phyloP scores from a whole-genome alignment of 1,140 invertebrate species.

The Galleria mellonella region DNA sequence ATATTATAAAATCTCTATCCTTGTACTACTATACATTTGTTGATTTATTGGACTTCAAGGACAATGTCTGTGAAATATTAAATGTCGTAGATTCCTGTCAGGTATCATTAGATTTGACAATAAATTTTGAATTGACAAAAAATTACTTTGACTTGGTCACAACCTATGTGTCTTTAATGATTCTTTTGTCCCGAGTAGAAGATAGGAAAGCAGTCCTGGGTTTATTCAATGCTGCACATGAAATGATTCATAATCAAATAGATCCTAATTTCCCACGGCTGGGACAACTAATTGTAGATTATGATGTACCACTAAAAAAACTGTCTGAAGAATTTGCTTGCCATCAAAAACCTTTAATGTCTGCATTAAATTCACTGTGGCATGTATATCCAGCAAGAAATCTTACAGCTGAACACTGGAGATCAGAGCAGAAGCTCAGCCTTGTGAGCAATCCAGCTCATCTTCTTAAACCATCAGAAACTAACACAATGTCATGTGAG shows the following conservation, averaged over 20 bases:
- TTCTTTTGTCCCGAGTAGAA: slow-evolving; percentile 96
- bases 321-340: slow-evolving; percentile 97
- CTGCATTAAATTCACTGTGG: slow-evolving; percentile 91
- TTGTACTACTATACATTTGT: slow-evolving; percentile 99
- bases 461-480: slow-evolving; percentile 94
- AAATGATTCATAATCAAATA: slow-evolving; percentile 93
- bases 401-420: slow-evolving; percentile 94
- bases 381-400: slow-evolving; percentile 93
- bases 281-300: slow-evolving; percentile 98
- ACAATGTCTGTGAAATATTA: slow-evolving; percentile 96
- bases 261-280: slow-evolving; percentile 95
- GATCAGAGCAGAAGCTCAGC: slow-evolving; percentile 94
- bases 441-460: slow-evolving; percentile 93
- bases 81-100: slow-evolving; percentile 99
- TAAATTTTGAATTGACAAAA: slow-evolving; percentile 98
- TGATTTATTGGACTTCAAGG: slow-evolving; percentile 98
- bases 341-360: slow-evolving; percentile 90
- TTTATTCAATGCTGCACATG: slow-evolving; percentile 97
- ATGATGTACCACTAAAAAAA: slow-evolving; percentile 96
- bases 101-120: slow-evolving; percentile 93
- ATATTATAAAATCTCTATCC: slow-evolving; percentile 97
- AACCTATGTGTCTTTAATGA: slow-evolving; percentile 97
- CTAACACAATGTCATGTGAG: slow-evolving; percentile 97
- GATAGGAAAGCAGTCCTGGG: slow-evolving; percentile 98
- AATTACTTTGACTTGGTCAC: slow-evolving; percentile 95